phyloP scores from a whole-genome alignment of 2,113 vertebrate genomes.

The Percopsis transmontana region DNA sequence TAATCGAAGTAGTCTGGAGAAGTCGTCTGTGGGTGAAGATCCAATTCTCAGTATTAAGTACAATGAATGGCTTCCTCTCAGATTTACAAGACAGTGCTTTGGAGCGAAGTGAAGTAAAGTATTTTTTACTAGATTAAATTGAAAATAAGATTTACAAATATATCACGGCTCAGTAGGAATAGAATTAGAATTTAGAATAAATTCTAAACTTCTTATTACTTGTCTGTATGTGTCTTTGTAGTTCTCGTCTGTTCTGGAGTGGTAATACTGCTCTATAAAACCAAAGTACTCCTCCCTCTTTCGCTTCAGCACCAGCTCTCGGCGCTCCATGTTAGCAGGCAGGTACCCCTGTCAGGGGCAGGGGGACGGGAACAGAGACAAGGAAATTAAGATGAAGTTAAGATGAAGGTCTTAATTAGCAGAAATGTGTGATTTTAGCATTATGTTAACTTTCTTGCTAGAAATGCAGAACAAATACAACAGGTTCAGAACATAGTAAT shows the following conservation, averaged over 20 bases:
- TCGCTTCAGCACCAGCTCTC: slow-evolving; percentile 88
- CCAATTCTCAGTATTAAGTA: too few species aligned
- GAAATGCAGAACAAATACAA: neutral
- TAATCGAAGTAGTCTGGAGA: too few species aligned
- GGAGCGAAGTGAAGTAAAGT: too few species aligned
- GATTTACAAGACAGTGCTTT: too few species aligned
- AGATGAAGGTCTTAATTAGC: slow-evolving; percentile 11
- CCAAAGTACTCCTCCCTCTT: slow-evolving; percentile 97
- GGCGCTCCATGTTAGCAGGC: slow-evolving; percentile 90
- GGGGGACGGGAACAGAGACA: neutral
- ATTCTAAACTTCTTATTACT: slow-evolving; percentile 67
- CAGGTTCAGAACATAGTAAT: neutral
- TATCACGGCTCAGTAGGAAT: too few species aligned
- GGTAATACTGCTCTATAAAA: slow-evolving; percentile 99
- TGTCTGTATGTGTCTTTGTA: slow-evolving; percentile 97
- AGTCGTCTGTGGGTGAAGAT: too few species aligned
- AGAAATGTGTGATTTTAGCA: neutral
- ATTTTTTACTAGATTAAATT: too few species aligned
- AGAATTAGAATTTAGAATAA: too few species aligned
- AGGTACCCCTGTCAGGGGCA: slow-evolving; percentile 85
- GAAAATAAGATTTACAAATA: too few species aligned
- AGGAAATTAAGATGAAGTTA: slow-evolving; percentile 14
- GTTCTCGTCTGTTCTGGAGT: slow-evolving; percentile 95
- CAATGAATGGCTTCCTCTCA: too few species aligned
- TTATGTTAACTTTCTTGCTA: neutral